Conservation (phyloP, 2,113 vertebrate species). For the Equus przewalskii region DNA sequence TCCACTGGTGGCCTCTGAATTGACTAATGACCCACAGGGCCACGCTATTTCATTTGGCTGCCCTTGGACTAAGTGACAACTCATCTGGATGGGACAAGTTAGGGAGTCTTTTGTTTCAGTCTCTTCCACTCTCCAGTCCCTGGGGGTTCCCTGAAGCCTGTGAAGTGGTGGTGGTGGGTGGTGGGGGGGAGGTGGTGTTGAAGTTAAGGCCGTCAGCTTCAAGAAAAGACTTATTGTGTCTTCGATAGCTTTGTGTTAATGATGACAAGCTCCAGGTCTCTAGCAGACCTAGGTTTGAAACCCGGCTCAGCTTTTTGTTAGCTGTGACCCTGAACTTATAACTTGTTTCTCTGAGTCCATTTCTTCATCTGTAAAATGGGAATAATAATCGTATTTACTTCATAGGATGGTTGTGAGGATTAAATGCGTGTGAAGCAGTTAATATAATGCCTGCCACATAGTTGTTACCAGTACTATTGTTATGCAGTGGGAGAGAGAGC, state of each 20-base stretch:
- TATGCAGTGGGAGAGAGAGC: background rate
- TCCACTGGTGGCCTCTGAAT: background rate
- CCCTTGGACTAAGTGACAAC: background rate
- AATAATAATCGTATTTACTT: background rate
- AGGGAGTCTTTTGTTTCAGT: background rate
- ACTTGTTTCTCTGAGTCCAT: background rate
- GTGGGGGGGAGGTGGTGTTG: background rate
- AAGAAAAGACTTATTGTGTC: background rate
- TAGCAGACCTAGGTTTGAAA: background rate
- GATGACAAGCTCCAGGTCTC: background rate
- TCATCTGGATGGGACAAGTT: background rate
- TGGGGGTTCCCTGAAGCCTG: background rate
- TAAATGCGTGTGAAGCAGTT: background rate
- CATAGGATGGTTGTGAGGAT: background rate
- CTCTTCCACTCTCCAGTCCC: background rate
- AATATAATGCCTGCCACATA: background rate
- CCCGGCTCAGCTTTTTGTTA: background rate
- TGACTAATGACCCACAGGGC: background rate
- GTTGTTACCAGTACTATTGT: background rate
- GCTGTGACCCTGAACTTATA: background rate
- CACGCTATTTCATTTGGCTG: background rate
- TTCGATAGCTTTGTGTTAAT: background rate
- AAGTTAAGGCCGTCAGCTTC: background rate
- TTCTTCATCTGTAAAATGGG: background rate
- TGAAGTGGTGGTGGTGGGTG: background rate